phyloP scores from a whole-genome alignment of 2,888 invertebrate genomes.

The Drosophila rubida region DNA sequence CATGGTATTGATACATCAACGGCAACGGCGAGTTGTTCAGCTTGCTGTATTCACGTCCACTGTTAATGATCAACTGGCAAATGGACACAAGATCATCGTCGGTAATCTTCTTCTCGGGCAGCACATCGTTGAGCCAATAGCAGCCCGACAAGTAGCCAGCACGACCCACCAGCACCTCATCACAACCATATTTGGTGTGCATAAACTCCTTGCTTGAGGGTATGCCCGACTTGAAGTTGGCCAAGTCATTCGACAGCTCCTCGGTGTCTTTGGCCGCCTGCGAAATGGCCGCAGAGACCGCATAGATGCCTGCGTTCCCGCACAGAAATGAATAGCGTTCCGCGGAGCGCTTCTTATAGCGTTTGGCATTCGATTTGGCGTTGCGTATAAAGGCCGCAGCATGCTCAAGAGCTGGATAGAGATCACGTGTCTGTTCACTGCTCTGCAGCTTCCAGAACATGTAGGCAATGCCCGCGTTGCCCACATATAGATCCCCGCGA shows the following conservation, averaged over 20 bases:
- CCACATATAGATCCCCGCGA: conserved; percentile 84
- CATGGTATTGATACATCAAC: conserved; percentile 89
- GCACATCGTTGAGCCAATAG: conserved; percentile 87
- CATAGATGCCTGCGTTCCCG: conserved; percentile 92
- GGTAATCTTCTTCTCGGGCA: conserved; percentile 80
- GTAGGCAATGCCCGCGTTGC: conserved; percentile 88
- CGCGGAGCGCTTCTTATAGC: conserved; percentile 85
- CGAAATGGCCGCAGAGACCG: conserved; percentile 89
- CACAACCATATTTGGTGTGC: conserved; percentile 89
- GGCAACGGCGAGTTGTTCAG: conserved; percentile 87
- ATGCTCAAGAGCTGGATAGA: conserved; percentile 86
- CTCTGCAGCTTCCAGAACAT: conserved; percentile 90
- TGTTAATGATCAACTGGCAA: conserved; percentile 89
- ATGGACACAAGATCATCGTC: conserved; percentile 87
- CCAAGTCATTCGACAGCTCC: conserved; percentile 83
- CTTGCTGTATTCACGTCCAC: conserved; percentile 89
- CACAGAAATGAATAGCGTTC: conserved; percentile 90
- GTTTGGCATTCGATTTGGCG: conserved; percentile 86
- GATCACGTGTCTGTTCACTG: conserved; percentile 84
- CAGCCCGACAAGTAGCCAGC: conserved; percentile 93
- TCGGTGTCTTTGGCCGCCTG: conserved; percentile 85
- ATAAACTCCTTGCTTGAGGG: conserved; percentile 85
- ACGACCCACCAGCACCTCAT: conserved; percentile 94
- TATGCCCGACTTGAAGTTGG: conserved; percentile 83
- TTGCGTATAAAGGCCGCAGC: conserved; percentile 88